Base-by-base conservation (phyloP, 2,797 vertebrate species). In the Catostomus latipinnis region DNA sequence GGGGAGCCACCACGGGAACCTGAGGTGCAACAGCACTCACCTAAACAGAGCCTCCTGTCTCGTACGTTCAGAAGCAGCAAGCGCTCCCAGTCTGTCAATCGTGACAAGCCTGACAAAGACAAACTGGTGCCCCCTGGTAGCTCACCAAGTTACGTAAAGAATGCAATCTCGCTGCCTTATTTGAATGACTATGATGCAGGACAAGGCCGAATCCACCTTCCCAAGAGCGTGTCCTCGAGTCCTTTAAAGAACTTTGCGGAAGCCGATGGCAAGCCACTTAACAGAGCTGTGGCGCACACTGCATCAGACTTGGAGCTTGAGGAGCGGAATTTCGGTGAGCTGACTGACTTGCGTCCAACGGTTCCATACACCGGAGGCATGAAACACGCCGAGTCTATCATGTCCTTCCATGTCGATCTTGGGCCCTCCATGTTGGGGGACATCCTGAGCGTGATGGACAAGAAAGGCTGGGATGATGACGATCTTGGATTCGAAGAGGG, bases 351-450 rank as follows among this genome's bases (percentile, higher is more conserved):
- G 87, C 96, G 96, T 0, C 83, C 95, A 0, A 85, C 95, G 46
- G 65, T 88, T 13, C 76, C 85, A 2, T 75, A 56, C 11, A 22
- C 57, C 74, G 88, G 88, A 0, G 96, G 96, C 54, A 91, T 99
- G 94, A 99, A 97, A 87, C 97, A 98, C 0, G 97, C 98, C 0
- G 98, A 99, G 87, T 99, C 98, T 54, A 95, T 99, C 87, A 95
- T 99, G 96, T 99, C 98, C 57, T 99, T 99, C 92, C 95, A 99
- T 90, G 95, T 99, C 0, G 98, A 99, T 90, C 85, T 99, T 89
- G 98, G 98, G 1, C 98, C 98, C 8, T 99, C 98, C 49, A 99
- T 99, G 98, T 94, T 99, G 0, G 96, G 96, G 0, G 98, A 99
- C 0, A 95, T 99, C 85, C 89, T 99, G 49, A 96, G 97, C 60